These are phyloP conservation scores for Eulemur mongoz DNA, from an alignment of 2,797 vertebrate species.

Conservation along the genomic window DNA sequence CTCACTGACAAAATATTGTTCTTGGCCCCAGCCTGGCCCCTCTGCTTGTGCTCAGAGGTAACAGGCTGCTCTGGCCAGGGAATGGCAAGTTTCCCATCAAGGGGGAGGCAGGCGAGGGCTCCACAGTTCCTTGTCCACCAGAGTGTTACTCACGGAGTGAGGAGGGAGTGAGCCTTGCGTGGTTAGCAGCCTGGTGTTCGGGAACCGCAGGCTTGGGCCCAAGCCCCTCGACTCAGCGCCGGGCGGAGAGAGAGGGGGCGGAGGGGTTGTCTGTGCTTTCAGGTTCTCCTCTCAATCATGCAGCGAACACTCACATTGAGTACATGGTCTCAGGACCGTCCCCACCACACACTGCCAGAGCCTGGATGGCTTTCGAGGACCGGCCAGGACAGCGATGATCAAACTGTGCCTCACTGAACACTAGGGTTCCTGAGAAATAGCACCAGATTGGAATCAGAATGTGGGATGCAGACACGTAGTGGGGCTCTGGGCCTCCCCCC, in stretches of 20 bases:
- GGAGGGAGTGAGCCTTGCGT: neutral
- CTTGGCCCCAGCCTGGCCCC: constrained; percentile 79
- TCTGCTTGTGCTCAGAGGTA: constrained; percentile 76
- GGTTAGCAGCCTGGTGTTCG: neutral
- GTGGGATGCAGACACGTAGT: neutral
- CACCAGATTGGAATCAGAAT: neutral
- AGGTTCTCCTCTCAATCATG: constrained; percentile 29
- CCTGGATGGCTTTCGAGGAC: neutral
- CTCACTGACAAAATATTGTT: constrained; percentile 87
- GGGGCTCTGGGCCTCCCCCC: neutral
- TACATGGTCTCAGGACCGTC: neutral
- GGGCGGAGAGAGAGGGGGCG: neutral
- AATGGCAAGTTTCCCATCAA: neutral
- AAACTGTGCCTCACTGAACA: neutral
- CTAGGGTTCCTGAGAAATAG: neutral
- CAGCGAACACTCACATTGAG: neutral
- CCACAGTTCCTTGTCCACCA: neutral
- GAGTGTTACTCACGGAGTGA: neutral
- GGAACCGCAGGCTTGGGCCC: neutral
- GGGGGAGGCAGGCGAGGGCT: neutral
- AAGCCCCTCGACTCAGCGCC: neutral
- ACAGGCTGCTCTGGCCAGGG: constrained; percentile 74
- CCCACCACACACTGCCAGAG: neutral
- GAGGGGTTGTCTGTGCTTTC: neutral
- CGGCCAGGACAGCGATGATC: neutral